These are phyloP conservation scores for Galerucella nymphaeae DNA, from an alignment of 2,888 invertebrate species.

Conservation along the genomic window DNA sequence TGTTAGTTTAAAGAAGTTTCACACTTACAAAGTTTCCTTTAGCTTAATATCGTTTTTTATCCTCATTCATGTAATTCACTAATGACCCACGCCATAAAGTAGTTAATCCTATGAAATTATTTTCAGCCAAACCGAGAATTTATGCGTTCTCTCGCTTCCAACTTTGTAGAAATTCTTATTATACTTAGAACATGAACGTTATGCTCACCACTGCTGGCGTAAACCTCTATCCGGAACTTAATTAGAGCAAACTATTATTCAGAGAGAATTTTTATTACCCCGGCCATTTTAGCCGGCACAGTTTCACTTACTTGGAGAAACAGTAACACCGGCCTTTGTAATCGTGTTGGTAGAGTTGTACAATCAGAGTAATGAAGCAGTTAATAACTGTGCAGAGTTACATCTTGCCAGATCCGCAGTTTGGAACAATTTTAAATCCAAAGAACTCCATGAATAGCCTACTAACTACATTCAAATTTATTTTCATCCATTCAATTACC, in stretches of 20 bases:
- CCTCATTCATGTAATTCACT: neutral
- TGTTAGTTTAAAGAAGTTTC: too few relatives aligned
- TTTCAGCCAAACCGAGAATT: constrained; percentile 5
- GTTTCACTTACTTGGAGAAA: constrained; percentile 35
- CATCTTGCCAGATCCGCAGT: constrained; percentile 39
- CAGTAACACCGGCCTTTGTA: constrained; percentile 45
- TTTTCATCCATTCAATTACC: too few relatives aligned
- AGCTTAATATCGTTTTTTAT: neutral
- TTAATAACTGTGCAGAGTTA: constrained; percentile 50
- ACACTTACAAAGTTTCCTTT: neutral
- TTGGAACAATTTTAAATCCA: neutral
- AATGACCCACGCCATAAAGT: neutral
- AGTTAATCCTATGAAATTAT: neutral
- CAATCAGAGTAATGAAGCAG: constrained; percentile 54
- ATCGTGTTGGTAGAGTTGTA: constrained; percentile 48
- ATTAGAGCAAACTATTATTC: constrained; percentile 43
- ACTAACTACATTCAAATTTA: too few relatives aligned
- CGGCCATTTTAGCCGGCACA: constrained; percentile 40
- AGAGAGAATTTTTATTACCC: constrained; percentile 40
- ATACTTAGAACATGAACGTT: constrained; percentile 4
- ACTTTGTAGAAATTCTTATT: constrained; percentile 31
- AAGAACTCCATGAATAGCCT: neutral
- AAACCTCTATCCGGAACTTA: constrained; percentile 34
- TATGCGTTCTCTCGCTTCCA: constrained; percentile 34
- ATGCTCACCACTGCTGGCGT: constrained; percentile 16